phyloP scores from a whole-genome alignment of 2,113 vertebrate species.

The Prionailurus bengalensis region DNA sequence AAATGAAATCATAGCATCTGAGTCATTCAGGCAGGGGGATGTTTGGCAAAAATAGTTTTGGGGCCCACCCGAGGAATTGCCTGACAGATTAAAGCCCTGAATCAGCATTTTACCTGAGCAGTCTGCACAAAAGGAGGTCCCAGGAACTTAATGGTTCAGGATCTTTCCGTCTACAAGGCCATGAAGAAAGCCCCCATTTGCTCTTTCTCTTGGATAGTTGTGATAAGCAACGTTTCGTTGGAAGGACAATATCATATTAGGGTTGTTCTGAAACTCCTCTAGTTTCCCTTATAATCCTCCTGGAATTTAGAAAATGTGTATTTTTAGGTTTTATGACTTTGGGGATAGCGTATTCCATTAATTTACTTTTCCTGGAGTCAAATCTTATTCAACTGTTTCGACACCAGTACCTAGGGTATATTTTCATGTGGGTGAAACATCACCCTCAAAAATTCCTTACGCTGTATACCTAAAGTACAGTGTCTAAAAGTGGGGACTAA shows the following conservation, averaged over 20 bases:
- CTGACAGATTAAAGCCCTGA: not conserved
- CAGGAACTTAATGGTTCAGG: not conserved
- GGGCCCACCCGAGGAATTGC: not conserved
- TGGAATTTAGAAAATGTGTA: not conserved
- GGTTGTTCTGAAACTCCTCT: not conserved
- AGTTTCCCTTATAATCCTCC: not conserved
- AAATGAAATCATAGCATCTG: not conserved
- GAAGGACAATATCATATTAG: not conserved
- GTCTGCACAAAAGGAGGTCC: not conserved
- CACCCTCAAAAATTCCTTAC: not conserved
- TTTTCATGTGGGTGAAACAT: not conserved
- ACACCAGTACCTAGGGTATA: not conserved
- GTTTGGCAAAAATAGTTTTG: not conserved
- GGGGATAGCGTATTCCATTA: conserved; percentile 23
- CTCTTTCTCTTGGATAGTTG: not conserved
- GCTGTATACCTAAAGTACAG: not conserved
- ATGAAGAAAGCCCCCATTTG: not conserved
- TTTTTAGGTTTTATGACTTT: conserved; percentile 19
- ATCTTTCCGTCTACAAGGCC: not conserved
- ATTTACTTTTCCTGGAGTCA: conserved; percentile 1
- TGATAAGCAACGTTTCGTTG: not conserved
- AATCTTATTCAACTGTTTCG: not conserved
- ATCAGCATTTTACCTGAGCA: conserved; percentile 7
- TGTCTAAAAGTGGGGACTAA: not conserved
- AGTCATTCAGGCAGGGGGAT: not conserved